A percentile compares a stretch with the other conserved stretches of the same genome.
Conservation (phyloP, 2,113 vertebrate genomes). For the Genyomyrus donnyi region DNA sequence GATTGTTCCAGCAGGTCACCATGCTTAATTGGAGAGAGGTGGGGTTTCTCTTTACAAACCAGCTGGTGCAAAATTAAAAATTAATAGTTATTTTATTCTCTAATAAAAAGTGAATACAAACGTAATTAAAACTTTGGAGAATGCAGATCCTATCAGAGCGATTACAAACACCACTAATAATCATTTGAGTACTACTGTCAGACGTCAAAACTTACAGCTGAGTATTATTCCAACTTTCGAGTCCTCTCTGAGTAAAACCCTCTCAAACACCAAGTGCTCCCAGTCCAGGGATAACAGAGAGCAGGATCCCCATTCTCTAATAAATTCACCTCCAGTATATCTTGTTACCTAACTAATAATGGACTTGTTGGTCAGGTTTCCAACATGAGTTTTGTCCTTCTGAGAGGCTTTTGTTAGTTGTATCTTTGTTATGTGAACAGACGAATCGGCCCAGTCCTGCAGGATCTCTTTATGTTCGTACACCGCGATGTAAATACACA, state of each 20-base stretch:
- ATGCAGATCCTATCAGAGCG: neutral
- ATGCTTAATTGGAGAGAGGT: neutral
- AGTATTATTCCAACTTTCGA: neutral
- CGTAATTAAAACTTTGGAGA: neutral
- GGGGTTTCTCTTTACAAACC: neutral
- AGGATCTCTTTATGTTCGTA: neutral
- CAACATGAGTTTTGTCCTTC: conserved; percentile 3
- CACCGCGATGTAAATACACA: neutral
- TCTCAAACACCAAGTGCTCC: neutral
- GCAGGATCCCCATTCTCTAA: neutral
- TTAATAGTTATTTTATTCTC: neutral
- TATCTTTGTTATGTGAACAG: neutral
- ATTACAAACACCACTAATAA: neutral
- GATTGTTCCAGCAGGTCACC: neutral
- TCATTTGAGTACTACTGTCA: neutral
- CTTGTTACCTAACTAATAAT: conserved; percentile 4
- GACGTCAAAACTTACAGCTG: neutral
- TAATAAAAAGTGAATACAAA: neutral
- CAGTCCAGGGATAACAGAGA: neutral
- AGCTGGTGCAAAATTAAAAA: neutral
- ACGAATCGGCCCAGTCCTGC: neutral
- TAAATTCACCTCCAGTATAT: conserved; percentile 5
- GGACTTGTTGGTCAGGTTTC: conserved; percentile 11
- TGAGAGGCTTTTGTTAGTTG: conserved; percentile 3
- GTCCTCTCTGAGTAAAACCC: neutral